Base-by-base conservation (phyloP, 2,888 invertebrate genomes). In the Drosophila mimica region DNA sequence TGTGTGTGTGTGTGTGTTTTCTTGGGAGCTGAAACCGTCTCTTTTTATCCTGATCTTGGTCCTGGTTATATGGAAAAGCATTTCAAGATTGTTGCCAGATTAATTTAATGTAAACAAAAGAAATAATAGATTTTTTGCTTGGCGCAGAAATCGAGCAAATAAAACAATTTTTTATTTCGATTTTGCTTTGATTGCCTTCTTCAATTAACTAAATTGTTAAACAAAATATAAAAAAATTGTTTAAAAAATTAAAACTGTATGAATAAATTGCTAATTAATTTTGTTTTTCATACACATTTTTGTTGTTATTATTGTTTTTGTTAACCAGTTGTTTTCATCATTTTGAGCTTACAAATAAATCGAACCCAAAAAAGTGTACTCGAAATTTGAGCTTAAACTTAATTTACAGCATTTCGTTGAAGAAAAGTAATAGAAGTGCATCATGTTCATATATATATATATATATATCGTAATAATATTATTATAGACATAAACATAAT, bases 121-220 rank as follows among this genome's bases (percentile, higher is more conserved):
- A 43, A 31, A 33, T 38, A 33, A 25, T 15, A 8, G 8, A 2
- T 25, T 25, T 67, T 75, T 69, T 57, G 67, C 68, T 73, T 79
- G 84, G 85, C 81, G 53, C 57, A 33, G 11, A 48, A 40, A 43
- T 52, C 25, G 46, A 81, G 78, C 85, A 79, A 83, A 76, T 73
- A 70, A 86, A 83, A 89, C 73, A 74, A 76, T 53, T 61, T 60
- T 69, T 73, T 76, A 67, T 70, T 76, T 70, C 36, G 57, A 61
- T 81, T 76, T 81, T 53, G 60, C 61, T 38, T 11, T 57, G 36
- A 46, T 74, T 76, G 69, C 33, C 51, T 67, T 53, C 34, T 61
- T 72, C 65, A 83, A 83, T 83, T 89, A 67, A 83, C 89, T 84
- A 89, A 83, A 69, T 74, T 70, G 69, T 65, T 46, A 25, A 49